phyloP scores from a whole-genome alignment of 2,888 invertebrate genomes.

The Mimumesa dahlbomi region DNA sequence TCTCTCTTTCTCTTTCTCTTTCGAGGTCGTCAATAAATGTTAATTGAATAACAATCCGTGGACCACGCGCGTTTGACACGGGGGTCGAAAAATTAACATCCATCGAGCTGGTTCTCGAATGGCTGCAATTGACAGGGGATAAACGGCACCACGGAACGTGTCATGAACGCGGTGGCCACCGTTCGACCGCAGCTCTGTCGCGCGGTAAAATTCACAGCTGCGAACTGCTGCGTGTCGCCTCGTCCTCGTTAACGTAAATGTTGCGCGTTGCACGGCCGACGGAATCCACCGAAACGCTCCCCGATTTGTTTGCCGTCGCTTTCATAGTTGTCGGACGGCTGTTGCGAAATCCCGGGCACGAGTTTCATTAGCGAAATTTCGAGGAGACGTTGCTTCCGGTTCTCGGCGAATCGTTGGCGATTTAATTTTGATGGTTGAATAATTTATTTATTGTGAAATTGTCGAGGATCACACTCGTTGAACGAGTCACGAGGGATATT shows the following conservation, averaged over 20 bases:
- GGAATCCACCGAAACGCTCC: not conserved
- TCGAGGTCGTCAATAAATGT: not conserved
- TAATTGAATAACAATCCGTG: slow-evolving; percentile 3
- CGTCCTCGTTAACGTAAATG: slow-evolving; percentile 2
- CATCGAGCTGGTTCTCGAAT: not conserved
- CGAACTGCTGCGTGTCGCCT: not conserved
- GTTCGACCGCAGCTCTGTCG: slow-evolving; percentile 8
- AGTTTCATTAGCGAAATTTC: too few species aligned
- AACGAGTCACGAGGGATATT: too few species aligned
- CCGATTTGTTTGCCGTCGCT: not conserved
- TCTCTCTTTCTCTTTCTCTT: too few species aligned
- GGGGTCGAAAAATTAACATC: slow-evolving; percentile 3
- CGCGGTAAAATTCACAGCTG: slow-evolving; percentile 1
- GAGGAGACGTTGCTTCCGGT: too few species aligned
- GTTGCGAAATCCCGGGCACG: too few species aligned
- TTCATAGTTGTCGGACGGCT: too few species aligned
- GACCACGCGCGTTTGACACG: not conserved
- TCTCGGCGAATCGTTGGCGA: too few species aligned
- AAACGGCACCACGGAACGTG: slow-evolving; percentile 4
- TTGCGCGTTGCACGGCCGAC: not conserved
- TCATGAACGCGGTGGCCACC: not conserved
- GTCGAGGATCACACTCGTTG: too few species aligned
- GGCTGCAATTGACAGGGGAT: slow-evolving; percentile 18
- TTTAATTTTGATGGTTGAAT: too few species aligned
- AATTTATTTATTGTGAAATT: too few species aligned